phyloP scores from a whole-genome alignment of 2,113 vertebrate species.

The Mandrillus leucophaeus region DNA sequence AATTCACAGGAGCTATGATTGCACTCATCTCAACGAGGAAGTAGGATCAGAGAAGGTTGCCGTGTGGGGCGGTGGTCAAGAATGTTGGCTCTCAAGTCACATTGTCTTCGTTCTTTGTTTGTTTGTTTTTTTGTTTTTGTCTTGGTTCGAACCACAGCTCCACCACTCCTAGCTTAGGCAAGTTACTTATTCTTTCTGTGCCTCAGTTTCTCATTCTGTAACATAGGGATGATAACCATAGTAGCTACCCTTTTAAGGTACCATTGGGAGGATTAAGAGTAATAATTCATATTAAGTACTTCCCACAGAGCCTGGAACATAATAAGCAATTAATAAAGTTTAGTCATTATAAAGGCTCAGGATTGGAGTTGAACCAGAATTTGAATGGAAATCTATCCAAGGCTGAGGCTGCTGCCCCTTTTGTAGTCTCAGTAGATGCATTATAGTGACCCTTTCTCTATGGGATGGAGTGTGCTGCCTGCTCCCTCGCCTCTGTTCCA shows the following conservation, averaged over 20 bases:
- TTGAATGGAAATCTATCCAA: neutral
- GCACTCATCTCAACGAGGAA: fast-evolving
- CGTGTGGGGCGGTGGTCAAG: no score
- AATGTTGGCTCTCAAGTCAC: no score
- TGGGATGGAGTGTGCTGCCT: neutral
- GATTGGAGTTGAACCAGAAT: neutral
- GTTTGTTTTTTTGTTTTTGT: no score
- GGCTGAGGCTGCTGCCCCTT: neutral
- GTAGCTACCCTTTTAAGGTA: neutral
- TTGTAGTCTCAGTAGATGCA: neutral
- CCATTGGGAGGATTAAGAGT: neutral
- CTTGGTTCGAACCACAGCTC: neutral
- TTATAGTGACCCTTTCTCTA: neutral
- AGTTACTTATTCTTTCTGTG: neutral
- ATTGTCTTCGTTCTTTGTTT: no score
- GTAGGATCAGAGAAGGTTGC: neutral
- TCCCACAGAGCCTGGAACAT: neutral
- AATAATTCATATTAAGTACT: neutral
- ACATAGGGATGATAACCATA: neutral
- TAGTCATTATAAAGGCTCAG: neutral
- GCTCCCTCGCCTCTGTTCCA: neutral
- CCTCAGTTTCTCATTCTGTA: neutral
- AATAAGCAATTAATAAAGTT: no score
- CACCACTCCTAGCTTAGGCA: neutral
- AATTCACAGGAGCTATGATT: neutral